Evolutionary conservation across 2,113 vertebrate species (phyloP), one percentile per base, ranked within the genome.

Genomic region (Xyliphius kryptos): DNA sequence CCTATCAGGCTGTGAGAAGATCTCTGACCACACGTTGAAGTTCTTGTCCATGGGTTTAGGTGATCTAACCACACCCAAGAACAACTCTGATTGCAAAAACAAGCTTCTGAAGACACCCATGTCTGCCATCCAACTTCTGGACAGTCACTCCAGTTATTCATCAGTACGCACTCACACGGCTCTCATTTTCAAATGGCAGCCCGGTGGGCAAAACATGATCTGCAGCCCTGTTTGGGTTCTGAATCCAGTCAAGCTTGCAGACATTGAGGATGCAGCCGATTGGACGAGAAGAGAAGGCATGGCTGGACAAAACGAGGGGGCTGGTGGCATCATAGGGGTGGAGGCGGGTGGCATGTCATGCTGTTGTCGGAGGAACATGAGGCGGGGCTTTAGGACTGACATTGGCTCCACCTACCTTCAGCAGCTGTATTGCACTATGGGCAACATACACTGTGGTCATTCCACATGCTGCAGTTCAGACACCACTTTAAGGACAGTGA

Each of bases 1-100:
- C 82, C 76, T 99, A 53, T 99, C 96, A 1, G 96, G 96, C 4
- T 99, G 95, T 75, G 95, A 97, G 62, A 93, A 92, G 77, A 91
- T 98, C 68, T 93, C 91, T 0, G 92, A 99, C 71, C 66, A 84
- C 76, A 88, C 92, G 36, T 62, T 97, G 61, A 90, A 91, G 76
- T 92, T 86, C 63, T 81, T 99, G 52, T 92, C 95, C 2, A 61
- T 88, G 59, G 94, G 90, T 1, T 79, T 98, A 60, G 96, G 94
- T 1, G 80, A 94, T 71, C 77, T 89, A 58, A 76, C 77, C 0
- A 46, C 82, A 38, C 77, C 22, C 5, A 77, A 76, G 46, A 70
- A 69, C 37, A 47, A 41, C 0, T n/a, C n/a, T n/a, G 79, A 78
- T 3, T 75, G 74, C 13, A 70, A 59, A 22, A 73, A 69, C 47